Conservation (phyloP, 35 echinoderm and acorn worm species). For the Apostichopus californicus region DNA sequence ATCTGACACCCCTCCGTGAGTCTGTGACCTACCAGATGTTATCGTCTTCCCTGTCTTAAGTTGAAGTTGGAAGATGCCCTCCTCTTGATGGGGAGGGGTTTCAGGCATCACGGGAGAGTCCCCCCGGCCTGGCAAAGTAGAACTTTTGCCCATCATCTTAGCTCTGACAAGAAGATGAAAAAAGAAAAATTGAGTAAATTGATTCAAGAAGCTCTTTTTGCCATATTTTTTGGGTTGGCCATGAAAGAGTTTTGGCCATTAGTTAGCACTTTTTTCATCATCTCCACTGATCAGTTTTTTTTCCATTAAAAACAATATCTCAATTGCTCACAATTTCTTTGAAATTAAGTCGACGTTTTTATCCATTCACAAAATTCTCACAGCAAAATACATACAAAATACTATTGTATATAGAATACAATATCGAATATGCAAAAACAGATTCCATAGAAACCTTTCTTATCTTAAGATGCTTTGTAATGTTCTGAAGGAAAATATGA, state of each 20-base stretch:
- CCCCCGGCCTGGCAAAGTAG: not conserved
- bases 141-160: conserved; percentile 31
- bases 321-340: not conserved
- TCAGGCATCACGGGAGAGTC: conserved; percentile 45
- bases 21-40: conserved; percentile 58
- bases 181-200: not conserved
- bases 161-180: not conserved
- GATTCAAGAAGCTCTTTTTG: too few relatives aligned
- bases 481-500: too few relatives aligned
- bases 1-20: too few relatives aligned
- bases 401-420: too few relatives aligned
- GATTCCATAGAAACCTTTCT: too few relatives aligned
- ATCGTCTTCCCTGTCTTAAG: conserved; percentile 71
- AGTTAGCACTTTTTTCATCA: not conserved
- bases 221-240: too few relatives aligned
- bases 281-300: not conserved
- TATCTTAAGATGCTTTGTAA: too few relatives aligned
- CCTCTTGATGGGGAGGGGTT: conserved; percentile 52
- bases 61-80: conserved; percentile 50
- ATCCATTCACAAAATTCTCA: too few relatives aligned
- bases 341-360: too few relatives aligned
- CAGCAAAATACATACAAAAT: too few relatives aligned
- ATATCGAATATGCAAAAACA: too few relatives aligned
- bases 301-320: not conserved
- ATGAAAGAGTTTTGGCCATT: too few relatives aligned